These are phyloP conservation scores for Carpatolechia fugitivella DNA, from an alignment of 2,888 invertebrate genomes.

Conservation along the genomic window DNA sequence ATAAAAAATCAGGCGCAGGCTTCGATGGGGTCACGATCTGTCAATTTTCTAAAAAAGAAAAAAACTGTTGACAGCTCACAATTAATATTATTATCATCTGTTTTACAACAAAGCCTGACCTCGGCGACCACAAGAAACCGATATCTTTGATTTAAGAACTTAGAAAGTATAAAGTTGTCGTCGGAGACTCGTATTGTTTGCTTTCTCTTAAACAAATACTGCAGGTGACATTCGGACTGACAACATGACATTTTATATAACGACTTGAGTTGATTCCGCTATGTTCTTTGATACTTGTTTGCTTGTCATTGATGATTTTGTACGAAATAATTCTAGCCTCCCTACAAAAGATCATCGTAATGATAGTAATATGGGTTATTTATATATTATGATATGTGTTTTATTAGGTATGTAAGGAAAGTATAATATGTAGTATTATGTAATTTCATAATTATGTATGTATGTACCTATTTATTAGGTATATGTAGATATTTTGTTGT, in stretches of 20 bases:
- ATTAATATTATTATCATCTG: not conserved
- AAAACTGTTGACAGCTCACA: not conserved
- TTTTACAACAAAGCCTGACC: not conserved
- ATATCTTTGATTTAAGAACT: not conserved
- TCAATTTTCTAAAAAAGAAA: no score
- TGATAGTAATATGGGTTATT: not conserved
- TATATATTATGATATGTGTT: no score
- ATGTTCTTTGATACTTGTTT: not conserved
- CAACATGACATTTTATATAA: not conserved
- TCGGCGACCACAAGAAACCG: not conserved
- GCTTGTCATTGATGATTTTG: no score
- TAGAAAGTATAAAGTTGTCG: not conserved
- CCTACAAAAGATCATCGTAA: not conserved
- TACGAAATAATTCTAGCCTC: no score
- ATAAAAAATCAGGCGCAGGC: no score
- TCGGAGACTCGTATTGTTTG: not conserved
- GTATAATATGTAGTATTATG: no score
- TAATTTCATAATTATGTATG: no score
- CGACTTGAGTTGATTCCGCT: not conserved
- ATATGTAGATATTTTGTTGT: no score
- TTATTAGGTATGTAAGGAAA: no score
- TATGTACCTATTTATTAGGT: no score
- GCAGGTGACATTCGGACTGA: conserved; percentile 1
- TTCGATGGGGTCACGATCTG: no score
- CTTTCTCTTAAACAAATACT: conserved; percentile 16